Evolutionary conservation across 2,113 vertebrate genomes (phyloP).

Genomic region (Rhabdomys dilectus): DNA sequence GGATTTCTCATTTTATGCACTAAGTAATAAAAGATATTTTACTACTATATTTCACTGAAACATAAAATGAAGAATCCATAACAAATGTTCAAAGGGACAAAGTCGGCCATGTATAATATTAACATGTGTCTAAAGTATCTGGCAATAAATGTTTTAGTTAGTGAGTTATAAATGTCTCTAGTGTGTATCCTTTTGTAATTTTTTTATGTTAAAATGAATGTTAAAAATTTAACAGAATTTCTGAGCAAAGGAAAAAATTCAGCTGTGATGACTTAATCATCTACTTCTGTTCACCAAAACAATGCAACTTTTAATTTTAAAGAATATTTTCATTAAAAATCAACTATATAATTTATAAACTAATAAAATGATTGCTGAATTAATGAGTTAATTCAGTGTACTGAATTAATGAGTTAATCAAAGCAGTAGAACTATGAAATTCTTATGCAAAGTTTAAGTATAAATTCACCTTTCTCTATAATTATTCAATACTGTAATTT

Average conservation of each 20-base stretch:
- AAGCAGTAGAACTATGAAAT: constrained; percentile 34
- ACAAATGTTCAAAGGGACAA: constrained; percentile 33
- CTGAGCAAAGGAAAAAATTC: constrained; percentile 32
- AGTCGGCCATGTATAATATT: not conserved
- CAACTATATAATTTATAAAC: constrained; percentile 59
- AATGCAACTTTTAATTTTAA: constrained; percentile 44
- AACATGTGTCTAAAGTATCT: constrained; percentile 8
- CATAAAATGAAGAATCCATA: constrained; percentile 39
- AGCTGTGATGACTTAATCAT: not conserved
- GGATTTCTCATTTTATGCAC: constrained; percentile 3
- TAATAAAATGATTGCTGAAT: constrained; percentile 68
- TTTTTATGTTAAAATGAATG: constrained; percentile 3
- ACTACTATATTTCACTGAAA: constrained; percentile 10
- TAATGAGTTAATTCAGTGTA: constrained; percentile 46
- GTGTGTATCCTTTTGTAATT: not conserved
- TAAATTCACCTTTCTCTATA: constrained; percentile 47
- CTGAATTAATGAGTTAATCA: constrained; percentile 47
- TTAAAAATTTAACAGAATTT: constrained; percentile 45
- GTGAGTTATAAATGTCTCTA: not conserved
- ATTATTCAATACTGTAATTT: constrained; percentile 67
- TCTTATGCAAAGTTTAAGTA: constrained; percentile 69
- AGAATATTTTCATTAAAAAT: constrained; percentile 38
- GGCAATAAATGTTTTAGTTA: constrained; percentile 46
- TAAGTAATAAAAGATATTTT: not conserved
- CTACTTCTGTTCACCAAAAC: not conserved